Evolutionary conservation across 1,140 invertebrate species (phyloP).

Genomic region (Bicyclus anynana): DNA sequence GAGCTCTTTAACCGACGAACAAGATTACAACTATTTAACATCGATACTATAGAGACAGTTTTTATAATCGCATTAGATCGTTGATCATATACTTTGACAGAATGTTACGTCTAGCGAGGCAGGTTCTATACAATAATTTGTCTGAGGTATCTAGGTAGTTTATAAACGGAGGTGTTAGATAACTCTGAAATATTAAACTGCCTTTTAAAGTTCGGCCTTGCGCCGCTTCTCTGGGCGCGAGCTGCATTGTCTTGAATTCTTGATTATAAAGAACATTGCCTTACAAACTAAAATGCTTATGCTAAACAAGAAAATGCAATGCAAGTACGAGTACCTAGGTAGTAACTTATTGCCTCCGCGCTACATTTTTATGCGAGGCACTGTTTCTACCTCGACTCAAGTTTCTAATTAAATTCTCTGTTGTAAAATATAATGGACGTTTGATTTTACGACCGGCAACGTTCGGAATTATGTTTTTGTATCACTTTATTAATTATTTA

Average conservation of each 20-base stretch:
- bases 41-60: no score
- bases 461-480: neutral
- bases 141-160: no score
- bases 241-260: slow-evolving; percentile 5
- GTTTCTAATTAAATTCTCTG: slow-evolving; percentile 4
- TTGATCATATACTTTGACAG: no score
- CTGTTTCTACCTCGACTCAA: neutral
- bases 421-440: neutral
- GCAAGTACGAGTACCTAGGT: no score
- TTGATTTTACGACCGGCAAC: neutral
- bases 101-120: no score
- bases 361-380: neutral
- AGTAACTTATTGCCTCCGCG: neutral
- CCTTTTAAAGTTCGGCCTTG: slow-evolving; percentile 1
- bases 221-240: neutral
- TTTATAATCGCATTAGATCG: no score
- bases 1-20: no score
- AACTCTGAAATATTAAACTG: slow-evolving; percentile 2
- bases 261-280: slow-evolving; percentile 1
- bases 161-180: neutral
- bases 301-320: slow-evolving; percentile 2
- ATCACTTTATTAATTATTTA: neutral
- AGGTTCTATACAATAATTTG: no score
- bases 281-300: slow-evolving; percentile 1
- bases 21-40: no score